Percentiles rank a stretch among this genome's conserved stretches.
Conservation (phyloP, 1,140 invertebrate species). For the Drosophila prosaltans region DNA sequence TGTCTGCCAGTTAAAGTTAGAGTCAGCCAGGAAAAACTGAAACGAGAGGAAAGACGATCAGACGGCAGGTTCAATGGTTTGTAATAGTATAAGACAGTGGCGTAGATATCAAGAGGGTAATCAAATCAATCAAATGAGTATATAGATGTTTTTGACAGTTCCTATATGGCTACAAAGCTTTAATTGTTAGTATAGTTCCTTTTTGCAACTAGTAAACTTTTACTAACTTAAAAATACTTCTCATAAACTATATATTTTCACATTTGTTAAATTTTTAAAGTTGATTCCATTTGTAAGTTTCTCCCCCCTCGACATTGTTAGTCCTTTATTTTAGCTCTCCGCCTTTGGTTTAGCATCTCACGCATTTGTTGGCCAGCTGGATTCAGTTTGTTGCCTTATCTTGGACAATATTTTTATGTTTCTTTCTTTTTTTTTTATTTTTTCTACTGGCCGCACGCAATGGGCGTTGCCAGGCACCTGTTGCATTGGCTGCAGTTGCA, state of each 20-base stretch:
- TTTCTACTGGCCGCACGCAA: slow-evolving; percentile 63
- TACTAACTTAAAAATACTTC: no score
- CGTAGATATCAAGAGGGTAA: neutral
- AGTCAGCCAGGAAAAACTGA: neutral
- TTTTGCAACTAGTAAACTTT: no score
- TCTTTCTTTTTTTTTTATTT: slow-evolving; percentile 39
- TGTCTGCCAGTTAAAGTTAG: slow-evolving; percentile 11
- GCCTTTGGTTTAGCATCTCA: slow-evolving; percentile 43
- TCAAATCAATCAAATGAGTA: no score
- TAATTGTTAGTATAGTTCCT: no score
- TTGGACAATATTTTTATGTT: slow-evolving; percentile 45
- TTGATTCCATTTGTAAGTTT: no score
- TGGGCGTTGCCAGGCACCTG: slow-evolving; percentile 76
- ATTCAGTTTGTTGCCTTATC: slow-evolving; percentile 52
- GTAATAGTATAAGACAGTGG: neutral
- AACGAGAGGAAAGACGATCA: neutral
- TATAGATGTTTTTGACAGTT: no score
- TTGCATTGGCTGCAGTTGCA: slow-evolving; percentile 46
- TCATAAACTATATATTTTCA: no score
- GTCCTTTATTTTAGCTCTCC: neutral
- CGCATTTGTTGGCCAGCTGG: slow-evolving; percentile 43
- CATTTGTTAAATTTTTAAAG: no score
- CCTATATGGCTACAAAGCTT: no score
- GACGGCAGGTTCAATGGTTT: slow-evolving; percentile 20
- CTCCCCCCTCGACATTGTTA: neutral